These are phyloP conservation scores for Pionites leucogaster DNA, from an alignment of 2,113 vertebrate genomes.

Conservation along the genomic window DNA sequence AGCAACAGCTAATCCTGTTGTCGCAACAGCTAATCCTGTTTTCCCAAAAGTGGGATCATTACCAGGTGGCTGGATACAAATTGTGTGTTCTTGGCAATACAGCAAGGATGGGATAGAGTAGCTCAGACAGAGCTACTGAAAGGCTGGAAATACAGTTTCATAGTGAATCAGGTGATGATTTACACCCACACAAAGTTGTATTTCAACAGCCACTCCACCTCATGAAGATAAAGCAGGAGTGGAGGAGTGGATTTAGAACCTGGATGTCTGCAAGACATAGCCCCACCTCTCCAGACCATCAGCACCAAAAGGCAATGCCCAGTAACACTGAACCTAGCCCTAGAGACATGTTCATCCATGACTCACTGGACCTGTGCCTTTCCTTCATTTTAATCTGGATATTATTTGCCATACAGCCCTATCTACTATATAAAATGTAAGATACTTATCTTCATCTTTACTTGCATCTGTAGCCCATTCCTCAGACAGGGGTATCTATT, in stretches of 20 bases:
- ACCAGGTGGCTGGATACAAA: not conserved
- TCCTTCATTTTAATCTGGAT: not conserved
- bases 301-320: not conserved
- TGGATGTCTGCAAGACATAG: not conserved
- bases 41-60: not conserved
- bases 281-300: not conserved
- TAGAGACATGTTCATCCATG: not conserved
- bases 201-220: not conserved
- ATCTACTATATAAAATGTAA: not conserved
- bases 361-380: not conserved
- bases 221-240: not conserved
- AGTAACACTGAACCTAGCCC: not conserved
- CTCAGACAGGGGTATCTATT: not conserved
- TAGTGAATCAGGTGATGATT: not conserved
- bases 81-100: not conserved
- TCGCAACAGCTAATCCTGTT: not conserved
- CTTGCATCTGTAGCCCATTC: not conserved
- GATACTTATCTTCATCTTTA: not conserved
- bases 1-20: not conserved
- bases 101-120: not conserved
- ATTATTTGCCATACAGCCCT: not conserved
- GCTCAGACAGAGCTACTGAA: not conserved
- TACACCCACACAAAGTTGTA: not conserved
- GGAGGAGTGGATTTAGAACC: not conserved
- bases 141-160: not conserved